A percentile compares a stretch with the other conserved stretches of the same genome.
Evolutionary conservation across 2,113 vertebrate genomes (phyloP).

Genomic region (Silurus glanis): DNA sequence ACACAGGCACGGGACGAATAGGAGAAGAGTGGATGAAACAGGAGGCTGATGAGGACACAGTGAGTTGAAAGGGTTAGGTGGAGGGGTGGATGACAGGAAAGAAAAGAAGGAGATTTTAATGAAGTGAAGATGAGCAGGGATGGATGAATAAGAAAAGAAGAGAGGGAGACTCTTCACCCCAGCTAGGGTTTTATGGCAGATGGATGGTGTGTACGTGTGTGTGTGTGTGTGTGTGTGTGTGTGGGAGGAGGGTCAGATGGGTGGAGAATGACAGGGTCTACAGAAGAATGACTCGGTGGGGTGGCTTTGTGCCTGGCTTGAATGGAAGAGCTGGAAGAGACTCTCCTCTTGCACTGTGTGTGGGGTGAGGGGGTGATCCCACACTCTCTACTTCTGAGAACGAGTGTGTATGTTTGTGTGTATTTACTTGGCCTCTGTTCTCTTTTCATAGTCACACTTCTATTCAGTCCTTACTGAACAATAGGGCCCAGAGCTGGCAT

Average conservation of each 20-base stretch:
- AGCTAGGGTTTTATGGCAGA: constrained; percentile 63
- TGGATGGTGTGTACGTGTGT: constrained; percentile 67
- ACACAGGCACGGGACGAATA: neutral
- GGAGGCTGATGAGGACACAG: constrained; percentile 12
- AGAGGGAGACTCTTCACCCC: constrained; percentile 57
- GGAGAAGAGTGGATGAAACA: constrained; percentile 24
- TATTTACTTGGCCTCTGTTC: constrained; percentile 56
- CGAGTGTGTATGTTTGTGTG: constrained; percentile 56
- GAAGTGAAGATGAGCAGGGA: constrained; percentile 46
- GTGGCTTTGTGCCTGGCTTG: constrained; percentile 76
- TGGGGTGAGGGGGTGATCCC: constrained; percentile 55
- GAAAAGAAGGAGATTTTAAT: constrained; percentile 48
- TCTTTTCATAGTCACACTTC: constrained; percentile 56
- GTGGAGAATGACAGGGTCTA: constrained; percentile 72
- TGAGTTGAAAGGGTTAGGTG: constrained; percentile 47
- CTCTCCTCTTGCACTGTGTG: constrained; percentile 70
- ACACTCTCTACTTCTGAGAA: constrained; percentile 33
- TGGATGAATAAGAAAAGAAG: constrained; percentile 52
- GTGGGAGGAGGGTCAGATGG: constrained; percentile 55
- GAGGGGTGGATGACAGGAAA: constrained; percentile 54
- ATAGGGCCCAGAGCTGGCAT: constrained; percentile 11
- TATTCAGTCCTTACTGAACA: constrained; percentile 45
- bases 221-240: constrained; percentile 68
- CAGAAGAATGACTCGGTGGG: constrained; percentile 78
- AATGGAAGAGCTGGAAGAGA: constrained; percentile 72